phyloP scores from a whole-genome alignment of 2,888 invertebrate genomes.

The Ferrisia virgata region DNA sequence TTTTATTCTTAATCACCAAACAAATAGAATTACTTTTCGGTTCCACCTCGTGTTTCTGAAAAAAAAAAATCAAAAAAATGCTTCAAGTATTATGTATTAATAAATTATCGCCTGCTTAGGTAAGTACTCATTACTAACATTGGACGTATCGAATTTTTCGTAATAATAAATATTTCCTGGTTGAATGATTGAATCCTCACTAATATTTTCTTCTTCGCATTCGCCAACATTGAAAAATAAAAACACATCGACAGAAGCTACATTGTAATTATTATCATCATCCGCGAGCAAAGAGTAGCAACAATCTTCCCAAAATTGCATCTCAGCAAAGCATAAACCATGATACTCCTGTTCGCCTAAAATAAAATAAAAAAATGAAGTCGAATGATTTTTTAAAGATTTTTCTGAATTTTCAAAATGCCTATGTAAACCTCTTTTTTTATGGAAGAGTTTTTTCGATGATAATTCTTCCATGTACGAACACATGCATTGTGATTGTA shows the following conservation, averaged over 20 bases:
- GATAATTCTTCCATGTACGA: slow-evolving; percentile 38
- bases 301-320: slow-evolving; percentile 18
- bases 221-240: slow-evolving; percentile 38
- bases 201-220: background rate
- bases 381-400: background rate
- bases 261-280: background rate
- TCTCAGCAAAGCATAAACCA: background rate
- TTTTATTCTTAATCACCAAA: slow-evolving; percentile 11
- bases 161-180: slow-evolving; percentile 39
- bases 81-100: background rate
- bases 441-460: background rate
- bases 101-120: background rate
- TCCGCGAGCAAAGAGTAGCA: slow-evolving; percentile 33
- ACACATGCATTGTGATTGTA: slow-evolving; percentile 37
- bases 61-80: background rate
- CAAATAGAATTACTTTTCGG: slow-evolving; percentile 36
- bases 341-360: background rate
- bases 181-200: background rate
- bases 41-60: slow-evolving; percentile 36
- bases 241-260: background rate
- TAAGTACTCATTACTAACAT: background rate
- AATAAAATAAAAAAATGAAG: background rate
- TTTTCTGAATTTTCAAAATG: background rate
- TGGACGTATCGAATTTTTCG: background rate
- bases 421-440: background rate